These are phyloP conservation scores for Syngnathus scovelli DNA, from an alignment of 2,113 vertebrate genomes.

Conservation along the genomic window DNA sequence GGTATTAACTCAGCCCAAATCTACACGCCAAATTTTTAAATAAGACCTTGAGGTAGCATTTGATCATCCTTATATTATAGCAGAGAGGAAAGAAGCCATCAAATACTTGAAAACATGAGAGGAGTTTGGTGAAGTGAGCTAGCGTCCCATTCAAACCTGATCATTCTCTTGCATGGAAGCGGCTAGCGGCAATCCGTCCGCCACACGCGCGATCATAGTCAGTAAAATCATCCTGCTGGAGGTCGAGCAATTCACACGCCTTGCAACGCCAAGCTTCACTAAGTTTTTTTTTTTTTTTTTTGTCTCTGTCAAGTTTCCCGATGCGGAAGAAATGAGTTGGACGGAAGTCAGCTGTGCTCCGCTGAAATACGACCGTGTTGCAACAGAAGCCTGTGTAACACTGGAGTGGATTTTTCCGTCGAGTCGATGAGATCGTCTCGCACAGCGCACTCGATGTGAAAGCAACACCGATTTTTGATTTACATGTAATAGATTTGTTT, in stretches of 20 bases:
- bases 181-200: slow-evolving; percentile 86
- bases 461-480: neutral
- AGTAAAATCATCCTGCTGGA: slow-evolving; percentile 77
- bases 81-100: neutral
- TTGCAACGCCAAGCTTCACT: neutral
- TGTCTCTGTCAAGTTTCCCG: slow-evolving; percentile 22
- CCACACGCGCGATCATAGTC: slow-evolving; percentile 89
- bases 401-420: slow-evolving; percentile 6
- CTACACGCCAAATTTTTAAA: neutral
- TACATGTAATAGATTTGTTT: neutral
- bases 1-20: too few relatives aligned
- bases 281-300: slow-evolving; percentile 14
- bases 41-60: neutral
- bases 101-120: neutral
- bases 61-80: neutral
- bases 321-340: slow-evolving; percentile 16
- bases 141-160: slow-evolving; percentile 68
- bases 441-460: neutral
- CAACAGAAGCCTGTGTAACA: slow-evolving; percentile 19
- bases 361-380: slow-evolving; percentile 30
- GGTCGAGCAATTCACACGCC: neutral
- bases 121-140: neutral
- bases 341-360: slow-evolving; percentile 46
- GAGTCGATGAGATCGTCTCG: neutral
- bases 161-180: slow-evolving; percentile 94